A percentile compares a stretch with the other conserved stretches of the same genome.
Evolutionary conservation across 2,797 vertebrate species (phyloP).

Genomic region (Clarias platycephalus): DNA sequence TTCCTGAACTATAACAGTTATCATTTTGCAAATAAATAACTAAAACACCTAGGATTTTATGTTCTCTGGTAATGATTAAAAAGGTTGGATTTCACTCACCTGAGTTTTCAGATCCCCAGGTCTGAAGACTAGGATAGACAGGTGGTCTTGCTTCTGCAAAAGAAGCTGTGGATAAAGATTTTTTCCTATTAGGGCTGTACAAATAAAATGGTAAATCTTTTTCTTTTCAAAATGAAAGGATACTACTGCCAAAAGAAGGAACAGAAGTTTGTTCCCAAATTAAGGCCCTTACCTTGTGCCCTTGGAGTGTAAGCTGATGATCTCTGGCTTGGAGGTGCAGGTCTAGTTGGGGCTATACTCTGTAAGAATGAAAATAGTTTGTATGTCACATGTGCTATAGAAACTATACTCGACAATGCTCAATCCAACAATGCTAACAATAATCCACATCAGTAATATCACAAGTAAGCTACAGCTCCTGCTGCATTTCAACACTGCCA

Average conservation of each 20-base stretch:
- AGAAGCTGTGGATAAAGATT: slow-evolving; percentile 41
- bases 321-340: slow-evolving; percentile 50
- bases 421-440: too few relatives aligned
- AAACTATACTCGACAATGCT: background rate
- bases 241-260: background rate
- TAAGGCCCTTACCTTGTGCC: slow-evolving; percentile 42
- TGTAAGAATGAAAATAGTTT: slow-evolving; percentile 33
- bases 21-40: background rate
- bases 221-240: background rate
- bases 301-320: slow-evolving; percentile 36
- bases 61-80: background rate
- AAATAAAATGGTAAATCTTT: background rate
- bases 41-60: too few relatives aligned
- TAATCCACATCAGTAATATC: background rate
- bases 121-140: slow-evolving; percentile 68
- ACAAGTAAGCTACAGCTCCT: background rate
- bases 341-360: slow-evolving; percentile 53
- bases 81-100: slow-evolving; percentile 58
- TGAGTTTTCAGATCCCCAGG: slow-evolving; percentile 62
- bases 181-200: background rate
- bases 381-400: background rate
- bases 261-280: background rate
- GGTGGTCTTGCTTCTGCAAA: slow-evolving; percentile 52
- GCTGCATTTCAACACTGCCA: background rate
- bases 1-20: too few relatives aligned